These are phyloP conservation scores for Brienomyrus longianalis DNA, from an alignment of 2,113 vertebrate species.

Conservation along the genomic window DNA sequence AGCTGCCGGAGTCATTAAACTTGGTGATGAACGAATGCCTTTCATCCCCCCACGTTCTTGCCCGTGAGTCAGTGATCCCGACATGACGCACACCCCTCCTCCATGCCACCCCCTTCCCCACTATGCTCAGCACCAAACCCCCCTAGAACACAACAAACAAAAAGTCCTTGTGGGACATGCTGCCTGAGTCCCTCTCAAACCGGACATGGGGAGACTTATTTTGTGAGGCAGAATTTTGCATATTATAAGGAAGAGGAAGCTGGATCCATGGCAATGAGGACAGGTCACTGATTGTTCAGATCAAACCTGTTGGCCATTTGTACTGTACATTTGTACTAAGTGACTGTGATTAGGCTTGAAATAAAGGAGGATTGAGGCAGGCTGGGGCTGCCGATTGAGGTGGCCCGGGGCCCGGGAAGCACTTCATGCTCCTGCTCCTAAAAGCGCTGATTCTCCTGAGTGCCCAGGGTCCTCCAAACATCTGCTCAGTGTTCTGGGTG, in stretches of 20 bases:
- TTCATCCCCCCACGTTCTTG: conserved; percentile 12
- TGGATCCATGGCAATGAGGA: background rate
- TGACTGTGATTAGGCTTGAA: background rate
- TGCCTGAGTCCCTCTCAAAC: background rate
- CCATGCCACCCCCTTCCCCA: background rate
- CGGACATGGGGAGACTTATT: background rate
- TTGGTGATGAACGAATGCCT: conserved; percentile 21
- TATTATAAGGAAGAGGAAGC: background rate
- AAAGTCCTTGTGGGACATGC: background rate
- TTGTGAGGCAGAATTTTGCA: background rate
- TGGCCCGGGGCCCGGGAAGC: background rate
- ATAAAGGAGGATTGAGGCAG: background rate
- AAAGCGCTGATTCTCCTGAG: background rate
- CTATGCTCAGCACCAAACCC: background rate
- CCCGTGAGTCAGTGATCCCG: conserved; percentile 17
- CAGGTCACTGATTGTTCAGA: background rate
- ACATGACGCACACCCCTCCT: background rate
- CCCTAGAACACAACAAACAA: background rate
- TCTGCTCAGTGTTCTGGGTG: background rate
- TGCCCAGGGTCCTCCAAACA: background rate
- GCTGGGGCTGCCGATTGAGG: background rate
- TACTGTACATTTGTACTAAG: background rate
- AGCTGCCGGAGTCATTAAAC: background rate
- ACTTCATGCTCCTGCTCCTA: background rate
- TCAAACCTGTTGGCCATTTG: background rate